Evolutionary conservation across 2,113 vertebrate species (phyloP).

Genomic region (Pelodiscus sinensis): DNA sequence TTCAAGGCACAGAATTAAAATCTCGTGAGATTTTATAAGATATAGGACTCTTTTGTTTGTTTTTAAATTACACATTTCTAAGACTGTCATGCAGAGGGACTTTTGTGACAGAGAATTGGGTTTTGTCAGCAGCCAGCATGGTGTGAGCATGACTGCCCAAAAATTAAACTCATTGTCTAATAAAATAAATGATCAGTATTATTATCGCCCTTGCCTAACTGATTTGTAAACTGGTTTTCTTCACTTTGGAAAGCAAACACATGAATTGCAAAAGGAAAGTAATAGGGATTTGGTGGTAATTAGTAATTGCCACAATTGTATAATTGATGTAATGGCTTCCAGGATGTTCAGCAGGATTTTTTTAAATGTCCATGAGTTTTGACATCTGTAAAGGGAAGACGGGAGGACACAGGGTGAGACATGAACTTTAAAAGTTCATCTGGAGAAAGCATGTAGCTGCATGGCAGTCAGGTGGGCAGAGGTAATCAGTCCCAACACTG

Average conservation of each 20-base stretch:
- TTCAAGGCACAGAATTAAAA: neutral
- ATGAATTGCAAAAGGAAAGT: conserved; percentile 13
- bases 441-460: neutral
- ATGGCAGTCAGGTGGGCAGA: neutral
- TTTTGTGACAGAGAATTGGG: neutral
- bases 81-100: neutral
- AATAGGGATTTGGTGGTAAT: neutral
- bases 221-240: conserved; percentile 5
- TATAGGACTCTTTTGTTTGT: neutral
- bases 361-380: neutral
- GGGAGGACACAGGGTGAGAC: neutral
- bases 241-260: conserved; percentile 16
- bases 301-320: neutral
- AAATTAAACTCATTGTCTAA: rapidly evolving
- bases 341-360: neutral
- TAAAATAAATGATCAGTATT: neutral
- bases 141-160: neutral
- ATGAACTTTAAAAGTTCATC: neutral
- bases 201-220: neutral
- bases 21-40: neutral
- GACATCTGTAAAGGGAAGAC: neutral
- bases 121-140: conserved; percentile 8
- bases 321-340: neutral
- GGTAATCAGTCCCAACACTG: neutral
- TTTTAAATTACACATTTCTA: neutral